phyloP scores from a whole-genome alignment of 1,140 invertebrate species.

The Macrobrachium nipponense region DNA sequence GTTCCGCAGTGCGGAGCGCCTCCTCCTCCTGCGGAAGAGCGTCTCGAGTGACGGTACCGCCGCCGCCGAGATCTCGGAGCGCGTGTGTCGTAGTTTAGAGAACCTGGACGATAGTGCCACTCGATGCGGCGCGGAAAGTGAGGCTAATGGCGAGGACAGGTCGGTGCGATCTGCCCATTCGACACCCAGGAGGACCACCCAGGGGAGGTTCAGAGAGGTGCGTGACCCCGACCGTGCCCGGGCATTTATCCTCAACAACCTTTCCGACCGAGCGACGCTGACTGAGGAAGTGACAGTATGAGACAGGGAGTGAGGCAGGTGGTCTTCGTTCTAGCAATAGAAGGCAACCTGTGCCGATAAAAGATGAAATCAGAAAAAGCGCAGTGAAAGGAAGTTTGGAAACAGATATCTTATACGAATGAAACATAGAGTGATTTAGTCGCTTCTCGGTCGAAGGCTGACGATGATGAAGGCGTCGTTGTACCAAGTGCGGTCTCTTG shows the following conservation, averaged over 20 bases:
- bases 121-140: not conserved
- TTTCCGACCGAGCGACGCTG: slow-evolving; percentile 48
- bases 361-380: too few relatives aligned
- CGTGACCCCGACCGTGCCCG: slow-evolving; percentile 37
- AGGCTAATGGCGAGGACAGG: slow-evolving; percentile 35
- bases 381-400: too few relatives aligned
- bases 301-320: not conserved
- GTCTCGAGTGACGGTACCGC: not conserved
- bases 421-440: too few relatives aligned
- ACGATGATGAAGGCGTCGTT: too few relatives aligned
- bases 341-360: not conserved
- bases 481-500: too few relatives aligned
- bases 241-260: slow-evolving; percentile 40
- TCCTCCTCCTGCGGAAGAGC: slow-evolving; percentile 33
- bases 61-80: slow-evolving; percentile 11
- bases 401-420: too few relatives aligned
- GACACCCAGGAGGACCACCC: slow-evolving; percentile 23
- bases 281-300: slow-evolving; percentile 58
- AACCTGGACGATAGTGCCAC: slow-evolving; percentile 32
- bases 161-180: slow-evolving; percentile 50
- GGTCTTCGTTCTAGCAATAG: not conserved
- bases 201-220: slow-evolving; percentile 38
- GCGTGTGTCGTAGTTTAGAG: slow-evolving; percentile 46
- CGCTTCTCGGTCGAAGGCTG: too few relatives aligned
- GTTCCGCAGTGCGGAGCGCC: slow-evolving; percentile 19